Evolutionary conservation across 2,888 invertebrate species (phyloP), one percentile per base, ranked within the genome.

Genomic region (Limnephilus marmoratus): DNA sequence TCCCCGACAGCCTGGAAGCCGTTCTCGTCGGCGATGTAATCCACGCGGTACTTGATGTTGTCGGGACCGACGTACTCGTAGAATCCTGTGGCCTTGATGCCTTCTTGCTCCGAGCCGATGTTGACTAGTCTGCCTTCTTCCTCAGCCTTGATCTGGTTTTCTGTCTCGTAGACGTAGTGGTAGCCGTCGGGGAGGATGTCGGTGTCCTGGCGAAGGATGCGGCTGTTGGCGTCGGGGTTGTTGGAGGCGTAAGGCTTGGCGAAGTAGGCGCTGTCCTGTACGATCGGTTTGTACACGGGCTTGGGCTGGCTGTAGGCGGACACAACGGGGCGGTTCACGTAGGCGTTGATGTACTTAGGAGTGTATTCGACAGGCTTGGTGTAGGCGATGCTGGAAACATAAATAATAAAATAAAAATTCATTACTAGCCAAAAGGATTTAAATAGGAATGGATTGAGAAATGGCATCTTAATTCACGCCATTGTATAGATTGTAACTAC

Each of bases 61-160:
- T 97, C 96, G 88, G 96, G 96, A 2, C 96, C 96, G 1, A 96
- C 96, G 94, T 96, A 97, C 90, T 96, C 95, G 94, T 95, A 97
- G 94, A 96, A 96, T 37, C 97, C 97, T 90, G 95, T 95, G 3
- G 96, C 96, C 15, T 95, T 95, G 92, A 97, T 95, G 5, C 95
- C 96, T 94, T 96, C 96, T 1, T 94, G 94, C n/a, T 95, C 95
- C 92, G 96, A 95, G 0, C 96, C 95, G 18, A 95, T 94, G 93
- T 96, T 96, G 94, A 96, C 96, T 90, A 96, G 94, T 94, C 95
- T 95, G 34, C 97, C 97, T 37, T 94, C 94, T 94, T 96, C 96
- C 94, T 96, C 96, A 3, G 95, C 96, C 45, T 95, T 94, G 94
- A 96, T 96, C 24, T 96, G 96, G 93, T 96, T 96, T 94, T 96